phyloP scores from a whole-genome alignment of 2,888 invertebrate species.

The Nysson spinosus region DNA sequence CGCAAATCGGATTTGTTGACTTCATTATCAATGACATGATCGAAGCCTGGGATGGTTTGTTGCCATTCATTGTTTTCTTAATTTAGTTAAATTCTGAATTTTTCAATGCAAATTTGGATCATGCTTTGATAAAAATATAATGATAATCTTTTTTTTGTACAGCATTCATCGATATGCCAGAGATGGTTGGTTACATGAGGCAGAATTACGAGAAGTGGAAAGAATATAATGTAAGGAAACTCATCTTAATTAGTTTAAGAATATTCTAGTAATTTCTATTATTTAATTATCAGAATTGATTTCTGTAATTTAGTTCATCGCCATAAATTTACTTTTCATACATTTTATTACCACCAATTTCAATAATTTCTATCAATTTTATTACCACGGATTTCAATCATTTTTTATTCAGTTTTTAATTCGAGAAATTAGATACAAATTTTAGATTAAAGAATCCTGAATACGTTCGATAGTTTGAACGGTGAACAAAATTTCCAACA shows the following conservation, averaged over 20 bases:
- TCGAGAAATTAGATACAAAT: too few species aligned
- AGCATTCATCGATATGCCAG: conserved; percentile 96
- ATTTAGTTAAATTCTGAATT: too few species aligned
- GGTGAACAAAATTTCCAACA: neutral
- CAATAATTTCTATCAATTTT: conserved; percentile 3
- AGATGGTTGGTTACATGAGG: conserved; percentile 89
- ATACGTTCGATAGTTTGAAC: too few species aligned
- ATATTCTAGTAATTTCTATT: conserved; percentile 1
- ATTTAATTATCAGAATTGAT: too few species aligned
- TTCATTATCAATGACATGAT: conserved; percentile 99
- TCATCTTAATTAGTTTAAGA: neutral
- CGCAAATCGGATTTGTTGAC: conserved; percentile 98
- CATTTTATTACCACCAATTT: neutral
- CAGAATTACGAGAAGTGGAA: conserved; percentile 95
- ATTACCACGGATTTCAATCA: neutral
- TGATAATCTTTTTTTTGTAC: conserved; percentile 56
- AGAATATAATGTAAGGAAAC: conserved; percentile 78
- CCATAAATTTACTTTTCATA: too few species aligned
- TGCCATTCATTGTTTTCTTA: neutral
- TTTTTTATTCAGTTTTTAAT: neutral
- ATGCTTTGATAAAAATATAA: too few species aligned
- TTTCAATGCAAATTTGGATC: too few species aligned
- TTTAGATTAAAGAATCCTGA: too few species aligned
- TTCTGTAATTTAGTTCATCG: too few species aligned
- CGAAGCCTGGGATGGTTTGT: conserved; percentile 95